Evolutionary conservation across 2,113 vertebrate genomes (phyloP), one percentile per base, ranked within the genome.

Genomic region (Nematolebias whitei): DNA sequence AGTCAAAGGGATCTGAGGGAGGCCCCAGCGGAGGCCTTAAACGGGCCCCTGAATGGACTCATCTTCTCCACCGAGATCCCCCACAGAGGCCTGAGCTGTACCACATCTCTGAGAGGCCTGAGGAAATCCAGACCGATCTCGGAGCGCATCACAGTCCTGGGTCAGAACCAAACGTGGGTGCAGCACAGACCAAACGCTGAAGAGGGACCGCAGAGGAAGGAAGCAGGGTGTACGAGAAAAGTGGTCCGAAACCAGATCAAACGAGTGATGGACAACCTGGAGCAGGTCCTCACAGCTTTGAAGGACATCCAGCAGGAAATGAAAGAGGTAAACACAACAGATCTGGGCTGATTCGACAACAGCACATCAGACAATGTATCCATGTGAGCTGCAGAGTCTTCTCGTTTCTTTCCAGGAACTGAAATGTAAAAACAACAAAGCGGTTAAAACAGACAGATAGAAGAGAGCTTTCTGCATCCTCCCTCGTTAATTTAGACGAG

Each of bases 301-400:
- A 92, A 90, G 77, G 90, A 92, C 15, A 88, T 93, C 26, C 92
- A 93, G 19, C 87, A 91, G 78, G 93, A 94, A 83, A 94, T 94
- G 90, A 93, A 87, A 75, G 93, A 94, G 93, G 93, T 94, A 90
- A 38, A 89, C 29, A 0, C 16, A 20, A 47, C 56, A 16, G 9
- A 1, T 19, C 10, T 69, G 65, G 51, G 54, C 70, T 26, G 0
- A 44, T 48, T 59, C 43, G 65, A 43, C 45, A 38, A 22, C 4
- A 39, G 19, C 1, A 19, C 45, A 22, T 57, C 6, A 41, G 40
- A 68, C 3, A 49, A 32, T 32, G 54, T 12, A 19, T 6, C 3
- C 48, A 53, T n/a, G n/a, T n/a, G n/a, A n/a, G n/a, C n/a, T n/a
- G n/a, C n/a, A n/a, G n/a, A n/a, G n/a, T 39, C 24, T 10, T 68